phyloP scores from a whole-genome alignment of 2,888 invertebrate genomes.

The Chrysolina americana region DNA sequence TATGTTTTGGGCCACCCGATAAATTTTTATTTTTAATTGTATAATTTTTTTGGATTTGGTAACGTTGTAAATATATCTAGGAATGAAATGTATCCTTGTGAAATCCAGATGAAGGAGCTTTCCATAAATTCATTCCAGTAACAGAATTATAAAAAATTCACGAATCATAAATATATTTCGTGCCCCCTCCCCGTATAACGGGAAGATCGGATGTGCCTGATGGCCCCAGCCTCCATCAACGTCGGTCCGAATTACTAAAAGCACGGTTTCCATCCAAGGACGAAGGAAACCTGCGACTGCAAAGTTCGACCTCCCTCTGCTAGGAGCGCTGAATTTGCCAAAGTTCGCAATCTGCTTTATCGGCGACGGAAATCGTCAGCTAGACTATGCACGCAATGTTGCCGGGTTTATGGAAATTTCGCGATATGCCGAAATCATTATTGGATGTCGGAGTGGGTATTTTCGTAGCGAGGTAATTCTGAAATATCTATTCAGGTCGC shows the following conservation, averaged over 20 bases:
- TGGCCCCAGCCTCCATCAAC: slow-evolving; percentile 21
- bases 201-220: background rate
- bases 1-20: no score
- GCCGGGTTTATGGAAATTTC: background rate
- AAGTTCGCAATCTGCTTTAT: slow-evolving; percentile 44
- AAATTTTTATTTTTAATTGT: no score
- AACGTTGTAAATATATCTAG: no score
- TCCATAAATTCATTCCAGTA: no score
- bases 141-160: no score
- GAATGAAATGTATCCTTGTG: no score
- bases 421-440: background rate
- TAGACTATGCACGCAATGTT: background rate
- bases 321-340: slow-evolving; percentile 50
- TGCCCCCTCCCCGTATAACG: slow-evolving; percentile 34
- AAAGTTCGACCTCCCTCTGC: slow-evolving; percentile 56
- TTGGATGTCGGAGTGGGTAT: no score
- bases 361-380: slow-evolving; percentile 2
- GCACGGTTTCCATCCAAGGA: slow-evolving; percentile 34
- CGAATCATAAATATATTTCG: background rate
- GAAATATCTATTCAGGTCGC: no score
- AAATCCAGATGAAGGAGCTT: no score
- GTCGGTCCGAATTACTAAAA: slow-evolving; percentile 27
- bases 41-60: background rate
- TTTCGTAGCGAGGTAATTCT: no score
- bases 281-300: slow-evolving; percentile 1